Percentiles rank a stretch among this genome's conserved stretches.
phyloP scores from a whole-genome alignment of 2,113 vertebrate genomes.

The Sinocyclocheilus maitianheensis region DNA sequence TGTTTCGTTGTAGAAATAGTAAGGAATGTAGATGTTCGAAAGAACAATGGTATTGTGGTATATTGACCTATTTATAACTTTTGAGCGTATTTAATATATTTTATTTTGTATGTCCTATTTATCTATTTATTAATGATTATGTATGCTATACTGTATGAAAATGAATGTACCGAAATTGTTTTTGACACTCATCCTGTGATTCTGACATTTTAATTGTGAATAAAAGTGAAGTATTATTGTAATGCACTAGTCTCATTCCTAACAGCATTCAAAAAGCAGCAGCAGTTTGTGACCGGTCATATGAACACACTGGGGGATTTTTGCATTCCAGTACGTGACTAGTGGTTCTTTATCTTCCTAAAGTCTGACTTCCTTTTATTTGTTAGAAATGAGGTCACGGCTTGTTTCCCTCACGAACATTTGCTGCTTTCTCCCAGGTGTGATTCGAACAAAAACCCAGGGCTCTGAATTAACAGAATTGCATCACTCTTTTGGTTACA shows the following conservation, averaged over 20 bases:
- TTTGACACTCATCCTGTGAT: constrained; percentile 19
- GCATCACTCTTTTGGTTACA: not conserved
- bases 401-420: not conserved
- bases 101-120: not conserved
- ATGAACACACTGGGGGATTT: constrained; percentile 17
- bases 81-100: not conserved
- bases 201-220: constrained; percentile 5
- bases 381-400: constrained; percentile 6
- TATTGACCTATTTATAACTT: constrained; percentile 9
- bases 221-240: not conserved
- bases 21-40: not conserved
- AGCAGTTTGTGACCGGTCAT: not conserved
- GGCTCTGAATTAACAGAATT: not conserved
- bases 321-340: not conserved
- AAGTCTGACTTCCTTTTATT: constrained; percentile 23
- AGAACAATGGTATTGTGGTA: not conserved
- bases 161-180: not conserved
- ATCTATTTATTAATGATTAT: constrained; percentile 17
- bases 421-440: not conserved
- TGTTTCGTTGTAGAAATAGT: constrained; percentile 37
- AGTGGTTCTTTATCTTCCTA: not conserved
- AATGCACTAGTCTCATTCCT: not conserved
- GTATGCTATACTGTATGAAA: not conserved
- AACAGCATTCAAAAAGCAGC: not conserved
- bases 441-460: not conserved